A percentile compares a stretch with the other conserved stretches of the same genome.
These are phyloP conservation scores for Gobiocypris rarus DNA, from an alignment of 2,113 vertebrate species.

Conservation along the genomic window DNA sequence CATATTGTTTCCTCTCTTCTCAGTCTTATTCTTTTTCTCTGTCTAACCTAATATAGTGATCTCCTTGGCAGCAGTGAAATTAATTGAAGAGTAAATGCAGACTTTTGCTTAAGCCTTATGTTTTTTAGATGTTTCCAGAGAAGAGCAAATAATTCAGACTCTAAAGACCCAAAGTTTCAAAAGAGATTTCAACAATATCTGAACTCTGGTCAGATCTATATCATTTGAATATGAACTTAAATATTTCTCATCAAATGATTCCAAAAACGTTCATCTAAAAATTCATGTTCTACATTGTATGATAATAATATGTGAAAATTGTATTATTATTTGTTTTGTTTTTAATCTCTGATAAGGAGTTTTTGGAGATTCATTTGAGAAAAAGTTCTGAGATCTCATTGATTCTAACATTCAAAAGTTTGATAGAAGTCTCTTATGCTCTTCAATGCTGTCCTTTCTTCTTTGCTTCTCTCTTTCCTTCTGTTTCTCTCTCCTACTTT, in stretches of 20 bases:
- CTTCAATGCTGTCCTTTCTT: constrained; percentile 54
- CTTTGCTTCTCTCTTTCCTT: constrained; percentile 65
- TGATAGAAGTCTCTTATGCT: neutral
- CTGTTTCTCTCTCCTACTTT: neutral
- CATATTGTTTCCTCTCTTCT: neutral
- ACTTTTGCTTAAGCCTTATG: neutral
- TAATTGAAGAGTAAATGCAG: no score
- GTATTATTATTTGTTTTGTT: neutral
- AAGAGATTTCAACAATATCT: neutral
- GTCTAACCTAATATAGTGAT: neutral
- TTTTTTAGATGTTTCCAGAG: neutral
- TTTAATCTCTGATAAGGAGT: neutral
- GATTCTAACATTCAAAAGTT: neutral
- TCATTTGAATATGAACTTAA: neutral
- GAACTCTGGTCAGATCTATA: neutral
- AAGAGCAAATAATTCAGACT: no score
- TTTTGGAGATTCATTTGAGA: neutral
- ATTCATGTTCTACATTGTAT: no score
- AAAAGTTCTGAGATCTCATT: neutral
- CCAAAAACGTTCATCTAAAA: neutral
- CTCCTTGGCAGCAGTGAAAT: neutral
- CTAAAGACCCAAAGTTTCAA: neutral
- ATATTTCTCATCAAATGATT: neutral
- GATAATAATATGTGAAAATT: neutral
- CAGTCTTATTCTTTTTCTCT: constrained; percentile 33